Conservation (phyloP, 1,140 invertebrate genomes). For the Asobara japonica region DNA sequence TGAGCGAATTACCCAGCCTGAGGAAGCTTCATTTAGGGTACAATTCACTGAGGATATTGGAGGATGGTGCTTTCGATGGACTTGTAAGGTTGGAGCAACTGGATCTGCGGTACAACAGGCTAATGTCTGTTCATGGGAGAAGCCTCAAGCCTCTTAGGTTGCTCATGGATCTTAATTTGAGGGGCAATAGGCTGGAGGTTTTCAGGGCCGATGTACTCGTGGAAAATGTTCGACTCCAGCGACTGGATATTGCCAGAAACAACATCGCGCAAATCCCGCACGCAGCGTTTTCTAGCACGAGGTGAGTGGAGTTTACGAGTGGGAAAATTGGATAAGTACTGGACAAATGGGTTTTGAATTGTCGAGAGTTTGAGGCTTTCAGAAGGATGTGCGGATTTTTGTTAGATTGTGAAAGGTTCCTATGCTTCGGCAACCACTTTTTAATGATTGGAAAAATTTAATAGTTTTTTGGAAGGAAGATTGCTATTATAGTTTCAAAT, state of each 20-base stretch:
- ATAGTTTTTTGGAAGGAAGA: background rate
- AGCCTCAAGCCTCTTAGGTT: constrained; percentile 73
- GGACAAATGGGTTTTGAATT: background rate
- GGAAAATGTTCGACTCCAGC: constrained; percentile 72
- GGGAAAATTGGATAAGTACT: background rate
- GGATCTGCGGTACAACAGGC: constrained; percentile 80
- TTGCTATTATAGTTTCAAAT: background rate
- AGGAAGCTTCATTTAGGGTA: constrained; percentile 79
- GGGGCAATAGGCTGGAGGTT: constrained; percentile 79
- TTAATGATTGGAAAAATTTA: background rate
- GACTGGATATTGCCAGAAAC: constrained; percentile 82
- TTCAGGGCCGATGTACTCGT: constrained; percentile 75
- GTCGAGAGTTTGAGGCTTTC: background rate
- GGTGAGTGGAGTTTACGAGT: constrained; percentile 47
- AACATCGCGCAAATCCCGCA: constrained; percentile 75
- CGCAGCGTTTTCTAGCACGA: constrained; percentile 72
- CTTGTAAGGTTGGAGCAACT: constrained; percentile 77
- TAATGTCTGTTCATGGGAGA: constrained; percentile 74
- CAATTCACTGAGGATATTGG: constrained; percentile 78
- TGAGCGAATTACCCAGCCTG: constrained; percentile 76
- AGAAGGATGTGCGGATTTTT: background rate
- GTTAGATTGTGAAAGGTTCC: background rate
- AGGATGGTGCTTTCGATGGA: constrained; percentile 76
- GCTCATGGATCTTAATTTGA: constrained; percentile 76
- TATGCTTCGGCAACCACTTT: too few relatives aligned